Base-by-base conservation (phyloP, 2,797 vertebrate genomes). In the Paguma larvata region DNA sequence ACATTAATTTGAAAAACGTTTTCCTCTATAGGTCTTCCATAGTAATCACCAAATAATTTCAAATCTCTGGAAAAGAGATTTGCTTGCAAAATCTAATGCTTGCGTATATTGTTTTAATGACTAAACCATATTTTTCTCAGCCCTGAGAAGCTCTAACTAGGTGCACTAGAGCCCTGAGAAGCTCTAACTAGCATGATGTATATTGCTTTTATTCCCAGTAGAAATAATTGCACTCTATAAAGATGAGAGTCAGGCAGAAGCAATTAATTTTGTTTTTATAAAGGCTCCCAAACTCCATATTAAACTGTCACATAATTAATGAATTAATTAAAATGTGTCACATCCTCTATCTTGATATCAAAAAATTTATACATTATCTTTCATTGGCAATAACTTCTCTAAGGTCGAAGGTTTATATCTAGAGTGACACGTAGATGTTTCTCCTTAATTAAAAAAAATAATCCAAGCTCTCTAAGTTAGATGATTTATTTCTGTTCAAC, bases 1-100 rank as follows among this genome's bases (percentile, higher is more conserved):
- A 56, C 1, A 62, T 92, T 83, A 91, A 87, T 85, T 93, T 92
- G 10, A 53, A 27, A 53, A 46, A 77, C 16, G 56, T 19, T 3
- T 21, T 27, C 80, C 41, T 91, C 10, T 91, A 30, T 8, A 94
- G 48, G 56, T 89, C 63, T 91, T 89, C 70, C 41, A 41, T n/a
- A 73, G 14, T 67, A 78, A 94, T 92, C 34, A 85, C 21, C 44
- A 96, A 96, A 93, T 94, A 94, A 95, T 91, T 97, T 11, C 70
- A 95, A 75, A 97, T 11, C 86, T 96, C 68, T 93, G 87, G 59
- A 34, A 94, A 97, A 65, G 15, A 93, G 25, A 78, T 62, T 70
- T 34, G 13, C 84, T 97, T 97, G 93, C 32, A 95, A 96, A 97
- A 87, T 79, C 5, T 48, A 85, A 51, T 82, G 27, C 48, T 82